Evolutionary conservation across 2,888 invertebrate genomes (phyloP).

Genomic region (Physocephala rufipes): DNA sequence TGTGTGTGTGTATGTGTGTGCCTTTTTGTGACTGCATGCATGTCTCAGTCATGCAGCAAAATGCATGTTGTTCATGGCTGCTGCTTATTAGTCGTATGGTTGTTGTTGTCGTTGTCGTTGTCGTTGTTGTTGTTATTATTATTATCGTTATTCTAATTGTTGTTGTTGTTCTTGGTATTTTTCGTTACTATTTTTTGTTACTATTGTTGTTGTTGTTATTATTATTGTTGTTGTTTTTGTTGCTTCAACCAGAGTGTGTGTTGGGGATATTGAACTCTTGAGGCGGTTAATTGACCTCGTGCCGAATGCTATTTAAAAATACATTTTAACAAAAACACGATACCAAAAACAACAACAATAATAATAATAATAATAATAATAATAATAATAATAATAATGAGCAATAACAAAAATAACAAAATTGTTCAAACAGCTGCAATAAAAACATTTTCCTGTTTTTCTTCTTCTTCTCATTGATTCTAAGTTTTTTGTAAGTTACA

Average conservation of each 20-base stretch:
- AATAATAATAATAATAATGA: slow-evolving; percentile 16
- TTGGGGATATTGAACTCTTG: slow-evolving; percentile 61
- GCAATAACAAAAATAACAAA: slow-evolving; percentile 6
- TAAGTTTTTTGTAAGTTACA: slow-evolving; percentile 17
- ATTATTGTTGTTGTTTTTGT: slow-evolving; percentile 14
- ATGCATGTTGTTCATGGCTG: slow-evolving; percentile 5
- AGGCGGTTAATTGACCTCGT: slow-evolving; percentile 64
- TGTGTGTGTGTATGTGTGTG: slow-evolving; percentile 40
- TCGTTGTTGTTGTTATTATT: slow-evolving; percentile 35
- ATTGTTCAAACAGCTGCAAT: slow-evolving; percentile 10
- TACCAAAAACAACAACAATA: slow-evolving; percentile 20
- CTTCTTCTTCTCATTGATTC: background rate
- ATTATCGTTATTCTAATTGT: background rate
- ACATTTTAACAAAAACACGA: background rate
- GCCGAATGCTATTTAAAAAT: slow-evolving; percentile 52
- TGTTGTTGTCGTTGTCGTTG: slow-evolving; percentile 36
- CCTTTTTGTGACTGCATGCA: slow-evolving; percentile 1
- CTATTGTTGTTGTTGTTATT: slow-evolving; percentile 32
- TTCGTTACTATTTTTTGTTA: too few relatives aligned
- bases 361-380: slow-evolving; percentile 5
- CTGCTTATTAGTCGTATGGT: slow-evolving; percentile 28
- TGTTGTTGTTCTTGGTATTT: too few relatives aligned
- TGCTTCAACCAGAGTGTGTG: slow-evolving; percentile 19
- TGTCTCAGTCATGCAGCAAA: slow-evolving; percentile 28
- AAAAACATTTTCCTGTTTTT: slow-evolving; percentile 13